phyloP scores from a whole-genome alignment of 2,888 invertebrate genomes.

The Harmothoe impar region DNA sequence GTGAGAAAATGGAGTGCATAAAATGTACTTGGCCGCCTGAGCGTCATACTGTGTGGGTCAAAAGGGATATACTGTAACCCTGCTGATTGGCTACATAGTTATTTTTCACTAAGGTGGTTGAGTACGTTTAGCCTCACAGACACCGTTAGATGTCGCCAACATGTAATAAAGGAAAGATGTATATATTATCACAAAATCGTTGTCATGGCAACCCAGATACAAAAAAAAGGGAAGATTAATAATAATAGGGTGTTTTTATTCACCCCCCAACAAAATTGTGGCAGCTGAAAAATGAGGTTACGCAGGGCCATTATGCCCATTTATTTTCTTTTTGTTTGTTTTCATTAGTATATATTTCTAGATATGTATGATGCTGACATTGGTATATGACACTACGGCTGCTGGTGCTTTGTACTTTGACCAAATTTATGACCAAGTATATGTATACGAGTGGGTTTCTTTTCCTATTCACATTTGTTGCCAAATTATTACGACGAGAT shows the following conservation, averaged over 20 bases:
- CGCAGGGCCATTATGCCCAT: slow-evolving; percentile 26
- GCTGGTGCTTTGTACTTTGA: slow-evolving; percentile 45
- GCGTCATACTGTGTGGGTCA: no score
- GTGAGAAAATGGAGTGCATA: no score
- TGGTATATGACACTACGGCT: slow-evolving; percentile 11
- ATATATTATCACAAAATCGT: not conserved
- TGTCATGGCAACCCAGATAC: slow-evolving; percentile 23
- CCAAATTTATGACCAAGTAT: slow-evolving; percentile 26
- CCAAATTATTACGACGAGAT: slow-evolving; percentile 18
- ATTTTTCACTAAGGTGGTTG: not conserved
- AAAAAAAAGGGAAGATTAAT: not conserved
- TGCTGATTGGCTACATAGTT: not conserved
- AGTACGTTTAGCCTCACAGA: not conserved
- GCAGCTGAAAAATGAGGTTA: slow-evolving; percentile 31
- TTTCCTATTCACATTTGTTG: slow-evolving; percentile 1
- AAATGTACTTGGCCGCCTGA: no score
- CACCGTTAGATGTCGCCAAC: slow-evolving; percentile 24
- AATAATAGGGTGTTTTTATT: not conserved
- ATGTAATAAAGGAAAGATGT: not conserved
- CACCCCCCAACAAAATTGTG: slow-evolving; percentile 42
- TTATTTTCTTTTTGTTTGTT: slow-evolving; percentile 7
- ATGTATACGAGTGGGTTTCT: slow-evolving; percentile 7
- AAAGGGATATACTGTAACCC: no score
- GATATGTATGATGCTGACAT: slow-evolving; percentile 1
- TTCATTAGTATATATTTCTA: slow-evolving; percentile 37